phyloP scores from a whole-genome alignment of 2,113 vertebrate species.

The Tichodroma muraria region DNA sequence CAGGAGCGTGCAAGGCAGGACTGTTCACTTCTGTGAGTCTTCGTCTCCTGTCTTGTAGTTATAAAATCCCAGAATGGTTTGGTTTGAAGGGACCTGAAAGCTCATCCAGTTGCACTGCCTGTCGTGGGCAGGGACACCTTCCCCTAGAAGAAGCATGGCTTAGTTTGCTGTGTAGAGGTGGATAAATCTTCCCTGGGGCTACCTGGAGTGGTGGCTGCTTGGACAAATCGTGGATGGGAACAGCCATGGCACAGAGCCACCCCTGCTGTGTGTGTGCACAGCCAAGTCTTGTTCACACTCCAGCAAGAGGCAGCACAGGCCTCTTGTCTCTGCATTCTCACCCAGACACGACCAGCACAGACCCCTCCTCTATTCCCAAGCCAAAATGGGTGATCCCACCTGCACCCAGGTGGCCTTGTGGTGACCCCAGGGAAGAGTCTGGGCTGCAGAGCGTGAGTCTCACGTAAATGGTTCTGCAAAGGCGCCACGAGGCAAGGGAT shows the following conservation, averaged over 20 bases:
- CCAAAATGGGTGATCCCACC: not conserved
- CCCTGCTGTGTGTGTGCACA: not conserved
- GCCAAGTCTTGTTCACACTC: fast-evolving
- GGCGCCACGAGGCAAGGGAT: not conserved
- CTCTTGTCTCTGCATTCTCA: not conserved
- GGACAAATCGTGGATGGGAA: not conserved
- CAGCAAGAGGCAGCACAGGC: not conserved
- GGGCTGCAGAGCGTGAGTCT: fast-evolving
- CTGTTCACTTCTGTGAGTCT: not conserved
- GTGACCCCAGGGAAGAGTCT: not conserved
- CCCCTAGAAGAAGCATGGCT: not conserved
- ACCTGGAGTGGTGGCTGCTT: not conserved
- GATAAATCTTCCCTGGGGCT: not conserved
- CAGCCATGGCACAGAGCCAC: fast-evolving
- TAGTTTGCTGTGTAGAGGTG: too few relatives aligned
- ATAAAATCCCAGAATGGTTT: not conserved
- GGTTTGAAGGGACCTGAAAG: not conserved
- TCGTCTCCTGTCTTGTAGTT: not conserved
- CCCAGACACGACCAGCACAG: not conserved
- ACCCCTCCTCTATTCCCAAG: not conserved
- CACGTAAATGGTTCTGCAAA: not conserved
- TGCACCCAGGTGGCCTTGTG: not conserved
- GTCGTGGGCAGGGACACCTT: not conserved
- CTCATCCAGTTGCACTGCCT: not conserved
- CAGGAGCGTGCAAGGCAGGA: fast-evolving